These are phyloP conservation scores for Phrynosoma platyrhinos DNA, from an alignment of 2,113 vertebrate species.

Conservation along the genomic window DNA sequence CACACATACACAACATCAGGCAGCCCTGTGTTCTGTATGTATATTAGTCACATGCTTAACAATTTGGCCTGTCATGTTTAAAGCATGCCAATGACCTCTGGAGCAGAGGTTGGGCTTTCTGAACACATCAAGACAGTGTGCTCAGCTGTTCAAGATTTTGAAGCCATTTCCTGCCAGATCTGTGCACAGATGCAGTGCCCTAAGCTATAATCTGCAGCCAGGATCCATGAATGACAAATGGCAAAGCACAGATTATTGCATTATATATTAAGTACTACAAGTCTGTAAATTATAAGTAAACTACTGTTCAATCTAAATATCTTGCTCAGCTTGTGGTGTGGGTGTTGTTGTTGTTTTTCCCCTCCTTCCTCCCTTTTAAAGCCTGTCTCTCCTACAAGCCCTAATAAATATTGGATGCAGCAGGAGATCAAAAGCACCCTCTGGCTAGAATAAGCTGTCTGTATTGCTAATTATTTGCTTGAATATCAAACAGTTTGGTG, in stretches of 20 bases:
- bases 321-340: slow-evolving; percentile 78
- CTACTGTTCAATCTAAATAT: slow-evolving; percentile 81
- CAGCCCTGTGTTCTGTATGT: slow-evolving; percentile 81
- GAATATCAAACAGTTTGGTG: slow-evolving; percentile 75
- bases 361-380: slow-evolving; percentile 35
- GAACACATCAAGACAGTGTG: slow-evolving; percentile 83
- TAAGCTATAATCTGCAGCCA: slow-evolving; percentile 97
- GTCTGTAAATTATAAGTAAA: slow-evolving; percentile 97
- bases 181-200: slow-evolving; percentile 97
- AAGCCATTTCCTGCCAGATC: slow-evolving; percentile 92
- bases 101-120: slow-evolving; percentile 86
- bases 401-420: slow-evolving; percentile 81
- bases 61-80: slow-evolving; percentile 85
- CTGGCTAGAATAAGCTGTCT: slow-evolving; percentile 69
- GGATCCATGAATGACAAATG: slow-evolving; percentile 94
- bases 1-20: slow-evolving; percentile 66
- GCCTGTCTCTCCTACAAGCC: slow-evolving; percentile 57
- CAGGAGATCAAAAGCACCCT: slow-evolving; percentile 69
- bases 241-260: slow-evolving; percentile 93
- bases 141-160: slow-evolving; percentile 96
- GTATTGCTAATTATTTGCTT: slow-evolving; percentile 70
- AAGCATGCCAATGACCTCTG: slow-evolving; percentile 85
- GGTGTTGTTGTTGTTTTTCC: slow-evolving; percentile 36
- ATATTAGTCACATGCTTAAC: slow-evolving; percentile 86
- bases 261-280: slow-evolving; percentile 98